phyloP scores from a whole-genome alignment of 2,797 vertebrate genomes.

The Hippocampus kuda region DNA sequence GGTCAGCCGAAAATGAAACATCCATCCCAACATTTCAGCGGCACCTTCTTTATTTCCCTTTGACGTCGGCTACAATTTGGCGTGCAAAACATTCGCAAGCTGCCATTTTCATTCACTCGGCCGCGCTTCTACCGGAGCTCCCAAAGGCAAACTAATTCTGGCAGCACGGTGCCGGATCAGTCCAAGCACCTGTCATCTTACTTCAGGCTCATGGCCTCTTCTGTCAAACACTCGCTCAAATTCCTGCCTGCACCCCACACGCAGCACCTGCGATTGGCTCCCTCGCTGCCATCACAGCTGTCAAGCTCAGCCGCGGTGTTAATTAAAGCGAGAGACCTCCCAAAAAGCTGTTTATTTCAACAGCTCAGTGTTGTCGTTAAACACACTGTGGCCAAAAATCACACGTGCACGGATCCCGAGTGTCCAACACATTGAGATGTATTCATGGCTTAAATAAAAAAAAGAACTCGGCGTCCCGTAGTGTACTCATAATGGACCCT shows the following conservation, averaged over 20 bases:
- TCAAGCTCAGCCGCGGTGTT: slow-evolving; percentile 48
- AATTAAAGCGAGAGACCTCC: slow-evolving; percentile 61
- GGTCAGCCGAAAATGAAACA: not conserved
- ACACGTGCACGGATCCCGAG: slow-evolving; percentile 20
- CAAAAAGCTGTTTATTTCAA: slow-evolving; percentile 43
- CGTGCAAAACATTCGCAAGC: slow-evolving; percentile 28
- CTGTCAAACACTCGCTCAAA: slow-evolving; percentile 53
- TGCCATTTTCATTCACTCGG: slow-evolving; percentile 53
- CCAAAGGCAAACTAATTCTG: slow-evolving; percentile 49
- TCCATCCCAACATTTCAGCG: not conserved
- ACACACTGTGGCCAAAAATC: slow-evolving; percentile 11
- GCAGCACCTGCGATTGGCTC: slow-evolving; percentile 57
- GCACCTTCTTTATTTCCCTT: not conserved
- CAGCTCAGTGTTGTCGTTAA: slow-evolving; percentile 28
- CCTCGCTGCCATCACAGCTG: slow-evolving; percentile 55
- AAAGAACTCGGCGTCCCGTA: not conserved
- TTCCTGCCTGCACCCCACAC: slow-evolving; percentile 42
- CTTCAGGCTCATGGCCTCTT: slow-evolving; percentile 54
- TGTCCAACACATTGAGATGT: slow-evolving; percentile 5
- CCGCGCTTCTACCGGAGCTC: slow-evolving; percentile 35
- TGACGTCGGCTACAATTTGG: slow-evolving; percentile 8
- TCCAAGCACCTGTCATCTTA: slow-evolving; percentile 60
- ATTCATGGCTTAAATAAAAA: not conserved
- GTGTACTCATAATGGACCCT: not conserved
- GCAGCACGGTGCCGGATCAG: slow-evolving; percentile 51